Evolutionary conservation across 2,113 vertebrate genomes (phyloP).

Genomic region (Aramus guarauna): DNA sequence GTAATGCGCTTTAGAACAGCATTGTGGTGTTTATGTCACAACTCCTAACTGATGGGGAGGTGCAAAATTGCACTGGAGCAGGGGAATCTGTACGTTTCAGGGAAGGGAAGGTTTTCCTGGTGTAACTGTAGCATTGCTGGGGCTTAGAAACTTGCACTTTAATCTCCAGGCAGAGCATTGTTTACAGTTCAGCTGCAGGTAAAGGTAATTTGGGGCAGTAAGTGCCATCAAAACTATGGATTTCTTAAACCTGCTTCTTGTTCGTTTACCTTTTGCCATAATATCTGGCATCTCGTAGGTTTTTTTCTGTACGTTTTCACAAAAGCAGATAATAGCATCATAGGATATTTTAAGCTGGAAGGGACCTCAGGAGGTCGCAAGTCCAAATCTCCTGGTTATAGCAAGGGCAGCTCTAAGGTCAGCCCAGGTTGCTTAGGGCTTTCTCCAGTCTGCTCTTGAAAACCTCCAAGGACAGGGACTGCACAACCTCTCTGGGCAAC

Average conservation of each 20-base stretch:
- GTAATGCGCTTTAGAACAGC: neutral
- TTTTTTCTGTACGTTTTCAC: neutral
- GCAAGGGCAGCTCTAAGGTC: neutral
- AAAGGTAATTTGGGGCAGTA: neutral
- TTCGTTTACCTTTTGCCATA: neutral
- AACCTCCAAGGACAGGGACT: neutral
- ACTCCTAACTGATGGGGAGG: neutral
- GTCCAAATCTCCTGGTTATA: neutral
- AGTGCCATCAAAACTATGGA: neutral
- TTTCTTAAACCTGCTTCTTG: neutral
- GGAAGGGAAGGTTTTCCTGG: neutral
- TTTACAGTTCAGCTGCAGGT: neutral
- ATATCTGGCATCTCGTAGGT: neutral
- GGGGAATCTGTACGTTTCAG: neutral
- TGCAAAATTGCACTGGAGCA: neutral
- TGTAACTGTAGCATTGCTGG: neutral
- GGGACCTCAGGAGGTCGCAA: neutral
- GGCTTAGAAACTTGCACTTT: neutral
- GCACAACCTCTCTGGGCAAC: neutral
- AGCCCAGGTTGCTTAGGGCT: neutral
- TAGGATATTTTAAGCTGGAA: neutral
- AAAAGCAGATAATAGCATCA: neutral
- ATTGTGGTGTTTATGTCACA: neutral
- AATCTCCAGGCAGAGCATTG: neutral
- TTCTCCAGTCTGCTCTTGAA: neutral